These are phyloP conservation scores for Fulmarus glacialis DNA, from an alignment of 2,113 vertebrate genomes.

Conservation along the genomic window DNA sequence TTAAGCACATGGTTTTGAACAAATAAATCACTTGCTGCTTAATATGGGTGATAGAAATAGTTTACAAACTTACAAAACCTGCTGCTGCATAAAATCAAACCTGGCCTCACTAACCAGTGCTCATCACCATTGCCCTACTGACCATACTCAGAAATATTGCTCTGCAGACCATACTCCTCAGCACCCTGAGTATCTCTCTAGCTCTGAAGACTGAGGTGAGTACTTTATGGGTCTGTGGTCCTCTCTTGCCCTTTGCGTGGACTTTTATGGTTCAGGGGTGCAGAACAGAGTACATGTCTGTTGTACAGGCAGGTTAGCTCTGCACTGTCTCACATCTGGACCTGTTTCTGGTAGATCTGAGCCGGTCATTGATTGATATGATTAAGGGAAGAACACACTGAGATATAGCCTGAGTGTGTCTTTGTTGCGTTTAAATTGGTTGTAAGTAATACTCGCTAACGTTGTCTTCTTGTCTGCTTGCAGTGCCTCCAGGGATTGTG, in stretches of 20 bases:
- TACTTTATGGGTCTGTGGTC: neutral
- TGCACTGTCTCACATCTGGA: neutral
- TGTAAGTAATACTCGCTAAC: neutral
- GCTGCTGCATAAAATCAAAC: neutral
- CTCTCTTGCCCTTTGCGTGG: neutral
- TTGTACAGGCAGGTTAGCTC: neutral
- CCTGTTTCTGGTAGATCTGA: neutral
- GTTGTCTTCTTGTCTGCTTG: slow-evolving; percentile 18
- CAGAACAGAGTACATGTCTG: neutral
- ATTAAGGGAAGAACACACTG: neutral
- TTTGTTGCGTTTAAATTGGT: neutral
- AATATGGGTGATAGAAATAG: neutral
- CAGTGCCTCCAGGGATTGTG: slow-evolving; percentile 87
- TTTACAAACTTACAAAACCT: neutral
- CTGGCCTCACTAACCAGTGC: neutral
- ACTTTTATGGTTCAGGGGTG: neutral
- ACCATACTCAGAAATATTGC: neutral
- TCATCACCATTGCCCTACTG: neutral
- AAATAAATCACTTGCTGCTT: neutral
- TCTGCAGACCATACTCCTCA: neutral
- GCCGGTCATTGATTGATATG: neutral
- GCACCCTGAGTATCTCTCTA: neutral
- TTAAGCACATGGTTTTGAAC: neutral
- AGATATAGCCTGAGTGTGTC: neutral
- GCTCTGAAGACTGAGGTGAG: neutral